Percentiles rank a stretch among this genome's conserved stretches.
Conservation (phyloP, 2,888 invertebrate species). For the Germaria angustata region DNA sequence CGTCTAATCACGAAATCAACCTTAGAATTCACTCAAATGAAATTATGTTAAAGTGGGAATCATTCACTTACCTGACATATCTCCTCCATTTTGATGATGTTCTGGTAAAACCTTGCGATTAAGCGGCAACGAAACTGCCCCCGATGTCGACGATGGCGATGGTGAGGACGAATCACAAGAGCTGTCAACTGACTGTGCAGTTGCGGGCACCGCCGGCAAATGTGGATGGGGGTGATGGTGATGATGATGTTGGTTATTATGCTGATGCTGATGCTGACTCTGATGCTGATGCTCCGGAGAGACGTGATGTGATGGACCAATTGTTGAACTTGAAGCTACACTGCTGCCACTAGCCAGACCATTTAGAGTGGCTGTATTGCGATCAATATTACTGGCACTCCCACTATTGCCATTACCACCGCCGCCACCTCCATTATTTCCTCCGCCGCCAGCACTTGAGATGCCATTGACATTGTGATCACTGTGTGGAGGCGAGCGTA, state of each 20-base stretch:
- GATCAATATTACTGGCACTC: conserved; percentile 64
- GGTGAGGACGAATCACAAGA: conserved; percentile 84
- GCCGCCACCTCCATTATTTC: conserved; percentile 11
- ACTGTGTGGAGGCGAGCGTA: conserved; percentile 73
- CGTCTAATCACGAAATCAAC: too few relatives aligned
- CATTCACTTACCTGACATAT: conserved; percentile 77
- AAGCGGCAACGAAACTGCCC: conserved; percentile 78
- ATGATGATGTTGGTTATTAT: conserved; percentile 69
- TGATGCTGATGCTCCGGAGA: conserved; percentile 75
- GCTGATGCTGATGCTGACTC: conserved; percentile 72
- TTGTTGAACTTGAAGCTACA: conserved; percentile 70
- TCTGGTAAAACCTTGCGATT: conserved; percentile 79
- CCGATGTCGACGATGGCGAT: conserved; percentile 80
- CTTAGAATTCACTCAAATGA: too few relatives aligned
- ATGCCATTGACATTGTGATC: conserved; percentile 63
- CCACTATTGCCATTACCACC: conserved; percentile 64
- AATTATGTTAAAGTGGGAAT: too few relatives aligned
- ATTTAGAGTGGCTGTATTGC: conserved; percentile 69
- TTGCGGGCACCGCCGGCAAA: conserved; percentile 78
- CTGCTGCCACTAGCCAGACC: conserved; percentile 76
- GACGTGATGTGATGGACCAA: conserved; percentile 74
- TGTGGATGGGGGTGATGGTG: conserved; percentile 73
- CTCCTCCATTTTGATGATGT: conserved; percentile 80
- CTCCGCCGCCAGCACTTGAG: conserved; percentile 55
- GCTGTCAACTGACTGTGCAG: conserved; percentile 80